Base-by-base conservation (phyloP, 2,888 invertebrate genomes). In the Plagodis dolabraria region DNA sequence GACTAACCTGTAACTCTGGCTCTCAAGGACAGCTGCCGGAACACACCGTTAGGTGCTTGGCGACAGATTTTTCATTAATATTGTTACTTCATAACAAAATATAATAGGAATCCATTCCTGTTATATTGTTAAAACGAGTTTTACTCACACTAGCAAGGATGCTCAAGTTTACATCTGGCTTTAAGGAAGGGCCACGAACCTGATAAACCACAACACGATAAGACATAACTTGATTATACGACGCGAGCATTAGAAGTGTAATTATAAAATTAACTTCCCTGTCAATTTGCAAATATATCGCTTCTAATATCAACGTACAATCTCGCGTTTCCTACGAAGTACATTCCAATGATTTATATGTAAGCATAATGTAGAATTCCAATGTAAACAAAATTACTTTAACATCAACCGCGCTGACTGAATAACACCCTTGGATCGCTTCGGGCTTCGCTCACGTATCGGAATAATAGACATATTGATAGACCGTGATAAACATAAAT, bases 381-480 rank as follows among this genome's bases (percentile, higher is more conserved):
- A 77, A 77, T 76, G 77, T 77, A 80, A 81, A 82, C 77, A 81
- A 82, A 79, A 79, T 77, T 78, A 77, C 75, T 71, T 78, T 71
- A 71, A 72, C 72, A 68, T 68, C 64, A 56, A 22, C 22, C 72
- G 70, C 70, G 66, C 68, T 66, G 64, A 64, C 69, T 65, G 75
- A 85, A 82, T 81, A 77, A 79, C 79, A 80, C 77, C 78, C 80
- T 79, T 74, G 68, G 61, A 67, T 67, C 53, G 83, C 86, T 77
- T 57, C 68, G 55, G 79, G 86, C 83, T 68, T 68, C 71, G 67
- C 74, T 75, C 74, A 79, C 76, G 77, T 75, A 71, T 71, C 73
- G 78, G 76, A 74, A 81, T 86, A 83, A 82, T 81, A 78, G 77
- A 81, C 77, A 76, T 77, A 82, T 84, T 81, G 79, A 83, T 79